Base-by-base conservation (phyloP, 2,797 vertebrate species). In the Tadarida brasiliensis region DNA sequence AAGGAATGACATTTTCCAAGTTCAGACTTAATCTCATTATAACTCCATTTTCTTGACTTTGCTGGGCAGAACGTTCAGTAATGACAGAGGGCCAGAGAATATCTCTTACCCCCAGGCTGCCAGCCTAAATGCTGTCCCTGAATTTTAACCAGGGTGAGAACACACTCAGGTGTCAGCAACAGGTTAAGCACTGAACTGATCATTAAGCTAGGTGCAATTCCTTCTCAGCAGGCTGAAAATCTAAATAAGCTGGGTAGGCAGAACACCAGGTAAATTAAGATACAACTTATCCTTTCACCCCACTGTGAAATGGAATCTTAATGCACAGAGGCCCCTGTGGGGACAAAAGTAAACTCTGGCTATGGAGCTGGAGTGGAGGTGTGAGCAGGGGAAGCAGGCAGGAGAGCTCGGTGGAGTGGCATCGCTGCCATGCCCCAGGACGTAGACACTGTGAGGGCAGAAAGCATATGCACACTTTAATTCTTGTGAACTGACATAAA, bases 231-330 rank as follows among this genome's bases (percentile, higher is more conserved):
- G 94, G 97, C 87, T 71, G 49, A 73, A 96, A 93, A 93, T 87
- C 95, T 96, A 96, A 97, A 94, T 92, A 96, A 96, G 94, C 54
- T 17, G 94, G 92, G 87, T 89, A 97, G 95, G 94, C 89, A 96
- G 97, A 96, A 96, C 67, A 71, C 83, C 35, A 54, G 93, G 91
- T 87, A 93, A 96, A 97, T 97, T 81, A 97, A 97, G 94, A 97
- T 91, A 89, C 96, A 94, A 95, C 96, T 97, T 93, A 74, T 94
- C 94, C 87, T 95, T 96, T 97, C 81, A 49, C 81, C 96, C 91
- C 59, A 95, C 96, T 96, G 94, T 95, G 97, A 97, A 93, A 96
- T 90, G 93, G 94, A 96, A 92, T 97, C 95, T 94, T 96, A 97
- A 96, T 90, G 87, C 90, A 96, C 95, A 95, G 80, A 70, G 26